phyloP scores from a whole-genome alignment of 53 echinoderm and acorn worm genomes.

The Crossaster papposus region DNA sequence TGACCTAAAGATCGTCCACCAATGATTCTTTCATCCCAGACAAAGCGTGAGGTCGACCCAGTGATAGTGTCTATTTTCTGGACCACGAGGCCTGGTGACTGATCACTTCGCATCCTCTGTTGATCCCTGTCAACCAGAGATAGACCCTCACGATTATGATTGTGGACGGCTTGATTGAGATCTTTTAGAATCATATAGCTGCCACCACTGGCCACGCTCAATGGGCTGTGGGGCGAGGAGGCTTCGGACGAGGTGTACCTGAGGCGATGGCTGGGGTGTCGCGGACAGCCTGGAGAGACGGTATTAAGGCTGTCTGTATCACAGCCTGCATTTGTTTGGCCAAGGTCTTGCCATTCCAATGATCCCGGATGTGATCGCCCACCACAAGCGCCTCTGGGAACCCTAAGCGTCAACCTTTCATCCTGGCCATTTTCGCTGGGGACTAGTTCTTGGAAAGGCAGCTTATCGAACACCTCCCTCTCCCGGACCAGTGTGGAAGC shows the following conservation, averaged over 20 bases:
- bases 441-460: neutral
- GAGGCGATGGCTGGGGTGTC: neutral
- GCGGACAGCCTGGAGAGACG: neutral
- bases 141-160: neutral
- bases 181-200: constrained; percentile 11
- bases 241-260: neutral
- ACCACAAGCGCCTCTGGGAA: neutral
- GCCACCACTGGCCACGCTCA: constrained; percentile 37
- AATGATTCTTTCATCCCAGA: neutral
- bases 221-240: constrained; percentile 21
- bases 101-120: neutral
- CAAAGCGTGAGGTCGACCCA: neutral
- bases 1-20: neutral
- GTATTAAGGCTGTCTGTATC: neutral
- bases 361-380: neutral
- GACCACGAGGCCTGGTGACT: neutral
- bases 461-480: constrained; percentile 25
- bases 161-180: neutral
- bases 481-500: neutral
- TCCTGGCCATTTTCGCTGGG: neutral
- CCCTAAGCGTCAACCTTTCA: neutral
- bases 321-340: neutral
- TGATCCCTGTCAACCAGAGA: neutral
- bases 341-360: neutral
- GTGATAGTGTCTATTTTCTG: neutral